phyloP scores from a whole-genome alignment of 2,113 vertebrate genomes.

The Leptodactylus fuscus region DNA sequence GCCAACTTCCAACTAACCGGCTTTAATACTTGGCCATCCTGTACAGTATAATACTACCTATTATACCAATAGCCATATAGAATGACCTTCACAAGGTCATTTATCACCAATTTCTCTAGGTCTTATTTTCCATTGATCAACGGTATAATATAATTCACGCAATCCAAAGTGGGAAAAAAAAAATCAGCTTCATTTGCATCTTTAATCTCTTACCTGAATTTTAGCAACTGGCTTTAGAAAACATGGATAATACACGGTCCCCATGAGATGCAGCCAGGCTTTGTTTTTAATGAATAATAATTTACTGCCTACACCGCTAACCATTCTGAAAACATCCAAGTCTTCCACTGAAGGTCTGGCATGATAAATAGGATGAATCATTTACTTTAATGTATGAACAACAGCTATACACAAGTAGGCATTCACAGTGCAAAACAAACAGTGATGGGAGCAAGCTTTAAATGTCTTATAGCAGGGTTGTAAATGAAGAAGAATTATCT shows the following conservation, averaged over 20 bases:
- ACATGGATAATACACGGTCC: constrained; percentile 11
- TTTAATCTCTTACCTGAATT: constrained; percentile 26
- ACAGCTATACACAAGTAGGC: constrained; percentile 25
- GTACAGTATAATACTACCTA: no score
- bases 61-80: neutral
- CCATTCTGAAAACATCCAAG: constrained; percentile 51
- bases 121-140: neutral
- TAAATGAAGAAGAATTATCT: constrained; percentile 31
- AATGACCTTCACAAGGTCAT: neutral
- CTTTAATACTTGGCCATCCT: no score
- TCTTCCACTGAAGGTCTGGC: constrained; percentile 29
- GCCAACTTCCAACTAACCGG: no score
- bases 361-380: constrained; percentile 49
- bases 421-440: constrained; percentile 28
- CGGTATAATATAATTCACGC: neutral
- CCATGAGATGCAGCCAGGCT: constrained; percentile 32
- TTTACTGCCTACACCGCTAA: constrained; percentile 44
- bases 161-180: neutral
- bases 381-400: constrained; percentile 35
- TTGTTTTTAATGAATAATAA: constrained; percentile 43
- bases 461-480: neutral
- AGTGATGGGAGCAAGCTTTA: neutral
- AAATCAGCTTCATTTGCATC: constrained; percentile 15
- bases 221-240: constrained; percentile 29
- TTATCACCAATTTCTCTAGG: neutral